Base-by-base conservation (phyloP, 2,113 vertebrate species). In the Myiozetetes cayanensis region DNA sequence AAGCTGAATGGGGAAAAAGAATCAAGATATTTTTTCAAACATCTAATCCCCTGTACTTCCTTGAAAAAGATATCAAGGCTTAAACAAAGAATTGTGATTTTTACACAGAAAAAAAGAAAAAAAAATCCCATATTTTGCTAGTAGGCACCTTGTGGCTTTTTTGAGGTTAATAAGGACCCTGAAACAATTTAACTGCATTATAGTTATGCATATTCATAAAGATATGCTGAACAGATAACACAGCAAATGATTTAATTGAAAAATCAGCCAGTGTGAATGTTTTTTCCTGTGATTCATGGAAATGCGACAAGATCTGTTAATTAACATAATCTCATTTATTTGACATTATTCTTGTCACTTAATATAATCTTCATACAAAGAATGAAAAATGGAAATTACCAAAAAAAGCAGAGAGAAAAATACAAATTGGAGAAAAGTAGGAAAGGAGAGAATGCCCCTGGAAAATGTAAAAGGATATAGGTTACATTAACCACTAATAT, bases 241-340 rank as follows among this genome's bases (percentile, higher is more conserved):
- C 53, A 92, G 90, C 68, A 91, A 96, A 95, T 86, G 31, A 76
- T 96, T 97, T 96, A 97, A 97, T 97, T 97, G 96, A 94, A 96
- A 95, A 96, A 90, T 91, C 95, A 96, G 94, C 59, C 93, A 91
- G 63, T 66, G 85, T 95, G 94, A 89, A 94, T 83, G 71, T 83
- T 93, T 96, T 88, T 92, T 73, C 85, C 75, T 62, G 67, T 81
- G 94, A 95, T 82, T 96, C 88, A 59, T 50, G 55, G 72, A 89
- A 97, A 96, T 62, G 90, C 6, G 81, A 96, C 95, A 95, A 97
- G 96, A 96, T 96, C 96, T 96, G 84, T 92, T 96, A 92, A 96
- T 94, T 96, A 89, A 93, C 89, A 94, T 89, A 91, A 97, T 93
- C 93, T 95, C 93, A 83, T 96, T 96, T 96, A 94, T 93, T 95